A percentile compares a stretch with the other conserved stretches of the same genome.
These are phyloP conservation scores for Sebastes flavidus DNA, from an alignment of 2,797 vertebrate genomes.

Conservation along the genomic window DNA sequence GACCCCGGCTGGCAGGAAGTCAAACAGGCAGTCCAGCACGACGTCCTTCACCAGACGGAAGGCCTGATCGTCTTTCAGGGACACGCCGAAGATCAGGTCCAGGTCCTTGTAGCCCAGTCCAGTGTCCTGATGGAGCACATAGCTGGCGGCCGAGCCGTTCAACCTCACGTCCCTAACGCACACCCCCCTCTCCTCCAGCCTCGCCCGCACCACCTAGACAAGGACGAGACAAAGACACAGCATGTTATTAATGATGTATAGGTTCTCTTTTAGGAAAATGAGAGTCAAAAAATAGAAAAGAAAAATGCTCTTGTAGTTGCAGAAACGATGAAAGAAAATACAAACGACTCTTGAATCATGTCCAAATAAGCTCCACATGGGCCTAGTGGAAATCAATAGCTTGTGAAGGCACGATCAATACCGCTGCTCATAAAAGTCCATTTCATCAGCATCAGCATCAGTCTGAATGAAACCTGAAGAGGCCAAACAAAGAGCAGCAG, in stretches of 20 bases:
- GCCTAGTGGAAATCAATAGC: slow-evolving; percentile 43
- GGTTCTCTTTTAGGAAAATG: background rate
- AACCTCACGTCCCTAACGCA: slow-evolving; percentile 87
- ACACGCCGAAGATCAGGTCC: slow-evolving; percentile 93
- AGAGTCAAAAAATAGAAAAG: background rate
- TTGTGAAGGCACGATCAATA: slow-evolving; percentile 53
- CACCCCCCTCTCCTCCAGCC: slow-evolving; percentile 90
- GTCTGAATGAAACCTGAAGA: slow-evolving; percentile 44
- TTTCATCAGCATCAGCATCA: slow-evolving; percentile 53
- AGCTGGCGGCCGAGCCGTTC: slow-evolving; percentile 94
- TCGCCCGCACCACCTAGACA: slow-evolving; percentile 89
- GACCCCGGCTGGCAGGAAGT: slow-evolving; percentile 91
- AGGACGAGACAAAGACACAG: slow-evolving; percentile 41
- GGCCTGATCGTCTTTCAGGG: slow-evolving; percentile 86
- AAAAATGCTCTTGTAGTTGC: background rate
- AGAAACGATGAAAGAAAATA: background rate
- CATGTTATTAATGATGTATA: background rate
- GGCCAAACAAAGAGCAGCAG: slow-evolving; percentile 24
- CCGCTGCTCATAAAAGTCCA: slow-evolving; percentile 34
- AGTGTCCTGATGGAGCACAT: slow-evolving; percentile 92
- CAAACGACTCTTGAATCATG: slow-evolving; percentile 19
- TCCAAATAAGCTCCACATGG: slow-evolving; percentile 25
- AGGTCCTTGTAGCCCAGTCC: slow-evolving; percentile 96
- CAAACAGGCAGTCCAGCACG: slow-evolving; percentile 93
- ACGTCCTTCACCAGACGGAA: slow-evolving; percentile 94